Conservation (phyloP, 2,888 invertebrate genomes). For the Tubulanus polymorphus region DNA sequence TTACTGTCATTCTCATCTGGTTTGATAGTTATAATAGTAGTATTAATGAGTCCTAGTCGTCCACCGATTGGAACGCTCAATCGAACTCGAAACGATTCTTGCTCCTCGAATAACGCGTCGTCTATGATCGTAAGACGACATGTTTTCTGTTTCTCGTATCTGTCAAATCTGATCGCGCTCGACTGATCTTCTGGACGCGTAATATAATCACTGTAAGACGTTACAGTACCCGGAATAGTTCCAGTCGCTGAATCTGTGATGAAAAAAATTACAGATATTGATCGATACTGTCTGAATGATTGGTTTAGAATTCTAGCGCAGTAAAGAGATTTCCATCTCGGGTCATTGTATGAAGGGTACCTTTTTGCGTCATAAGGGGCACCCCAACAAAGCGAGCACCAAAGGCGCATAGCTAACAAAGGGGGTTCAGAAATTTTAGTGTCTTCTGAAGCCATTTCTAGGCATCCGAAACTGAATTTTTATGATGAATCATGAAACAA, state of each 20-base stretch:
- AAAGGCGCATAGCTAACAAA: no score
- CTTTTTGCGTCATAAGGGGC: no score
- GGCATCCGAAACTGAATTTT: no score
- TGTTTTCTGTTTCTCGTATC: slow-evolving; percentile 32
- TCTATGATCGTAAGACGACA: slow-evolving; percentile 49
- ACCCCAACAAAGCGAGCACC: no score
- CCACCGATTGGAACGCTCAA: slow-evolving; percentile 46
- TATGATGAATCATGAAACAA: no score
- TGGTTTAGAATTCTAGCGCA: no score
- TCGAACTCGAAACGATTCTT: slow-evolving; percentile 42
- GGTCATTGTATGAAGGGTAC: no score
- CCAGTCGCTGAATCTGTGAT: slow-evolving; percentile 50
- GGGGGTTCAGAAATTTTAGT: no score
- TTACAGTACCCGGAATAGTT: slow-evolving; percentile 36
- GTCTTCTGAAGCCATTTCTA: no score
- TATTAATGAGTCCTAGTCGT: slow-evolving; percentile 30
- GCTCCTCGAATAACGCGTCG: slow-evolving; percentile 49
- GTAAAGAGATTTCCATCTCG: no score
- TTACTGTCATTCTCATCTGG: slow-evolving; percentile 49
- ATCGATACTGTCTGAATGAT: no score
- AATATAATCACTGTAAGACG: slow-evolving; percentile 50
- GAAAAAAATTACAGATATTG: no score
- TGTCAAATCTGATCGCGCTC: slow-evolving; percentile 41
- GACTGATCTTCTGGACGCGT: slow-evolving; percentile 38
- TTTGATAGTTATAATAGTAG: slow-evolving; percentile 36